phyloP scores from a whole-genome alignment of 2,113 vertebrate species.

The Haliaeetus leucogaster region DNA sequence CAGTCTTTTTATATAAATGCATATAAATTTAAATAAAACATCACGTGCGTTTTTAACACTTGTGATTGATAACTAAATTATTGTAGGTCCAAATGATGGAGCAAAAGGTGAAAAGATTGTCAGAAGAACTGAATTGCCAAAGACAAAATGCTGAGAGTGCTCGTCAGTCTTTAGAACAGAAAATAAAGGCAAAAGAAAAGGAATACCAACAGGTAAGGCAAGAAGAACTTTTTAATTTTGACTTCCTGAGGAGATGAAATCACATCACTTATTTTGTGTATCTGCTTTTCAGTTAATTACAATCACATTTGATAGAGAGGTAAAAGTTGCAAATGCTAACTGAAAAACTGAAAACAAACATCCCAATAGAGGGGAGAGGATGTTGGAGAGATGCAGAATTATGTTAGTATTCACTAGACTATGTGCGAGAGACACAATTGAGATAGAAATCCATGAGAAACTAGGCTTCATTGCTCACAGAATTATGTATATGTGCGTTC shows the following conservation, averaged over 20 bases:
- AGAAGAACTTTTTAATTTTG: neutral
- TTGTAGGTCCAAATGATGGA: constrained; percentile 78
- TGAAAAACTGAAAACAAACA: neutral
- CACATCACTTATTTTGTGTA: neutral
- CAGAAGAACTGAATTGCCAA: constrained; percentile 88
- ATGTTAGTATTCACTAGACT: neutral
- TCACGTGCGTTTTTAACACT: neutral
- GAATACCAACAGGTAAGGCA: constrained; percentile 83
- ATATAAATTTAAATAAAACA: neutral
- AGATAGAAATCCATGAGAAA: neutral
- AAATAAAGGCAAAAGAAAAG: constrained; percentile 86
- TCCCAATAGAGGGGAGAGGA: neutral
- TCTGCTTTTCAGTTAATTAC: neutral
- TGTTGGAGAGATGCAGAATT: neutral
- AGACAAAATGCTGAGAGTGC: constrained; percentile 87
- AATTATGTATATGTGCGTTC: neutral
- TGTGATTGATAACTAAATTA: neutral
- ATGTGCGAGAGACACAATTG: neutral
- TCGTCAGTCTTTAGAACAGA: constrained; percentile 82
- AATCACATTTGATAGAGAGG: neutral
- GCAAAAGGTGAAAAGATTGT: constrained; percentile 86
- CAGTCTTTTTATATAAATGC: neutral
- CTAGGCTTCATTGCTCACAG: neutral
- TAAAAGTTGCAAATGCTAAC: neutral
- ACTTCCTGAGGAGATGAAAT: neutral